Base-by-base conservation (phyloP, 2,888 invertebrate species). In the Odontothrips loti region DNA sequence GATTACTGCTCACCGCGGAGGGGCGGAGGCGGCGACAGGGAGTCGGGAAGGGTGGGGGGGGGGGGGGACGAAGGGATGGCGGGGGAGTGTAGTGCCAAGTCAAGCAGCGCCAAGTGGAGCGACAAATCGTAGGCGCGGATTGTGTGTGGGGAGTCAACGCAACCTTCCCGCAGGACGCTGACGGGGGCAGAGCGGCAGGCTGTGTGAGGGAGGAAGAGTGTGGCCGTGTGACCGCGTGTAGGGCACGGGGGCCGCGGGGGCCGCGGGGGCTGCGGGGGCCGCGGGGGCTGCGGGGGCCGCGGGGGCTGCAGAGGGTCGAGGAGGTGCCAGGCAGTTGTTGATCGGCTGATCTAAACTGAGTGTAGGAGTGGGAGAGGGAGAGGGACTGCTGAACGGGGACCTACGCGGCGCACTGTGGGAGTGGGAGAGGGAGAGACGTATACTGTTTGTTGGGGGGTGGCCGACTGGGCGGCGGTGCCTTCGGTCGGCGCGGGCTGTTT, bases 61-160 rank as follows among this genome's bases (percentile, higher is more conserved):
- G 6, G 6, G 51, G 51, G 51, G 51, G 1, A 20, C n/a, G 9
- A 23, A 23, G 68, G 68, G 68, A 9, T 20, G 63, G 9, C 23
- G 23, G 68, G 27, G 27, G 68, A 27, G 68, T 6, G 34, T 43
- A 43, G 34, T 43, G 34, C 34, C 34, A 43, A 23, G 68, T 27
- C 68, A 27, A 75, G 23, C 68, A 27, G 23, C 68, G 27, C 68
- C 68, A 75, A 75, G 68, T 75, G 68, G 68, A 23, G 68, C 68
- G 68, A 27, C 68, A 75, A 75, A 75, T 75, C 68, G 68, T 27
- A 27, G 27, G 20, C 68, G 58, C 58, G 58, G 68, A 75, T 75
- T 75, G 68, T 75, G 68, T 58, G 20, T 58, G 34, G 2, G 58
- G 58, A 58, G 68, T 27, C 68, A 75, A 75, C 68, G 23, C 68